Conservation (phyloP, 2,797 vertebrate species). For the Pitangus sulphuratus region DNA sequence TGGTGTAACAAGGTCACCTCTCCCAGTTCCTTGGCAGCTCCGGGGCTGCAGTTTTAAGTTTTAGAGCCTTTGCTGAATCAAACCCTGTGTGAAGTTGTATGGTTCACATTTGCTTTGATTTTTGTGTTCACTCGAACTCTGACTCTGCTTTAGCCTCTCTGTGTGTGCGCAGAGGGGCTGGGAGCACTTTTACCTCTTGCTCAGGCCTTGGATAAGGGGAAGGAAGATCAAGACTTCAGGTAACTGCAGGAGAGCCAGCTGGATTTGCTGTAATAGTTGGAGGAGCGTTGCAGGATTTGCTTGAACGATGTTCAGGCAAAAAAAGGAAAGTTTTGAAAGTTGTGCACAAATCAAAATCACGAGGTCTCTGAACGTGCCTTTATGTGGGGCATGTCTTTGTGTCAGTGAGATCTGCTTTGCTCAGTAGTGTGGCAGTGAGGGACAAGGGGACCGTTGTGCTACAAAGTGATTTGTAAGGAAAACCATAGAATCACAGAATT, state of each 20-base stretch:
- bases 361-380: rapidly evolving
- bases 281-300: background rate
- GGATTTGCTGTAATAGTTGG: background rate
- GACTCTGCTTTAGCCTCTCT: background rate
- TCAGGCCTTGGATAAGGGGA: background rate
- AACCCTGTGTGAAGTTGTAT: background rate
- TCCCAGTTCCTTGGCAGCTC: background rate
- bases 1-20: background rate
- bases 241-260: background rate
- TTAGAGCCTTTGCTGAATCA: background rate
- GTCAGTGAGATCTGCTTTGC: background rate
- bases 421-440: rapidly evolving
- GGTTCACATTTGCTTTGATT: background rate
- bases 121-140: background rate
- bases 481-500: background rate
- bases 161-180: background rate
- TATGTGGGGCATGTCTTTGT: rapidly evolving
- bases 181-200: background rate
- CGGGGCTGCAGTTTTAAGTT: background rate
- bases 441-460: background rate
- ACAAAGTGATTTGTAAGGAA: rapidly evolving
- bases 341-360: rapidly evolving
- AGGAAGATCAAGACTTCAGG: background rate
- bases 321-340: background rate
- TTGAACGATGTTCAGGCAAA: background rate